These are phyloP conservation scores for Diplolepis rosae DNA, from an alignment of 2,888 invertebrate species.

Conservation along the genomic window DNA sequence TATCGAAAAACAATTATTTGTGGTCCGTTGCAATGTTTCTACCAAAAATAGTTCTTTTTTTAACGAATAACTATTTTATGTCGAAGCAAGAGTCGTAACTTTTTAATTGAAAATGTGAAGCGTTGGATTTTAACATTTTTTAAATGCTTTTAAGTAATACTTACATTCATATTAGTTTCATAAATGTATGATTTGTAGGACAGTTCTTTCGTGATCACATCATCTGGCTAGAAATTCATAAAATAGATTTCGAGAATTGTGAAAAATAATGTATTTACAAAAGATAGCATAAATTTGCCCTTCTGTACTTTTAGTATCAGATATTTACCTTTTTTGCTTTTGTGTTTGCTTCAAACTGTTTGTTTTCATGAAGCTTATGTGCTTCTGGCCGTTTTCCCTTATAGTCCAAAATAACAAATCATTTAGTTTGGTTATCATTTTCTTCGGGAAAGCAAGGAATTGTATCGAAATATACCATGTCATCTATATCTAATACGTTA, in stretches of 20 bases:
- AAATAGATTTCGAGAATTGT: neutral
- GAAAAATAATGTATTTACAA: no score
- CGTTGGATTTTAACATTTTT: no score
- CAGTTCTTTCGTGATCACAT: neutral
- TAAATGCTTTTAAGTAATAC: neutral
- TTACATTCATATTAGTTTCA: conserved; percentile 3
- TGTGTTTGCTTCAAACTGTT: neutral
- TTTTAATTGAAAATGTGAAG: no score
- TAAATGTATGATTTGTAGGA: neutral
- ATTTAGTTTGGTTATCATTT: conserved; percentile 51
- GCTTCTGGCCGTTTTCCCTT: conserved; percentile 52
- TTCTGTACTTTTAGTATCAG: no score
- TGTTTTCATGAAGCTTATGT: neutral
- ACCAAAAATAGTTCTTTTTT: no score
- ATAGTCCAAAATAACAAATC: conserved; percentile 59
- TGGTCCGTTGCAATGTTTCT: no score
- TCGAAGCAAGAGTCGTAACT: no score
- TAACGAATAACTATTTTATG: no score
- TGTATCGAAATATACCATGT: conserved; percentile 56
- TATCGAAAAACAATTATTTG: no score
- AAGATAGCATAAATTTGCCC: no score
- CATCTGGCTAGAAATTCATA: neutral
- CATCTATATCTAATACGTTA: conserved; percentile 39
- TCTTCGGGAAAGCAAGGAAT: conserved; percentile 58
- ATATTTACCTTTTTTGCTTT: neutral